Evolutionary conservation across 2,797 vertebrate genomes (phyloP).

Genomic region (Bovichtus variegatus): DNA sequence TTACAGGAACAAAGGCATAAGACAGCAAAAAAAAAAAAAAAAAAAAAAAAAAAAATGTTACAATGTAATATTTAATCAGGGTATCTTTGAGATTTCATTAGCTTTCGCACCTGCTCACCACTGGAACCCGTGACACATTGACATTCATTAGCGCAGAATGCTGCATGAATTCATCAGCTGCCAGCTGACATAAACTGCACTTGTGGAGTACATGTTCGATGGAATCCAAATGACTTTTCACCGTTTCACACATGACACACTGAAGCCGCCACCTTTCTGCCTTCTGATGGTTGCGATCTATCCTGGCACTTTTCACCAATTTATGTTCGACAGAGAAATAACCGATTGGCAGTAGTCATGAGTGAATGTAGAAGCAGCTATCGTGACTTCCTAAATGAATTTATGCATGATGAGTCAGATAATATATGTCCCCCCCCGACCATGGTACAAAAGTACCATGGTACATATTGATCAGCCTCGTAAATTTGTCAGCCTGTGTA

Average conservation of each 20-base stretch:
- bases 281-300: constrained; percentile 22
- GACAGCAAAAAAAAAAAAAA: constrained; percentile 1
- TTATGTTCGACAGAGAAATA: constrained; percentile 24
- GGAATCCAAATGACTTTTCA: constrained; percentile 29
- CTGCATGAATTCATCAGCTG: constrained; percentile 65
- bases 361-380: constrained; percentile 26
- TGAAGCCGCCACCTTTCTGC: background rate
- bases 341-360: constrained; percentile 30
- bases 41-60: constrained; percentile 5
- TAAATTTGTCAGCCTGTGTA: constrained; percentile 26
- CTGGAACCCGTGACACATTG: constrained; percentile 44
- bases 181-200: constrained; percentile 45
- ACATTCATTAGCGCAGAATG: constrained; percentile 67
- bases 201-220: background rate
- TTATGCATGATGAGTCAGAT: constrained; percentile 44
- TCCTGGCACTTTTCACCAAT: constrained; percentile 13
- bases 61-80: constrained; percentile 27
- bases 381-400: constrained; percentile 37
- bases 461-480: constrained; percentile 36
- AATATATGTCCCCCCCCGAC: constrained; percentile 5
- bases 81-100: constrained; percentile 59
- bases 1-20: constrained; percentile 45
- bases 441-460: constrained; percentile 29
- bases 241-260: constrained; percentile 14
- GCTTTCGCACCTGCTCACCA: constrained; percentile 61